phyloP scores from a whole-genome alignment of 2,113 vertebrate genomes.

The Isichthys henryi region DNA sequence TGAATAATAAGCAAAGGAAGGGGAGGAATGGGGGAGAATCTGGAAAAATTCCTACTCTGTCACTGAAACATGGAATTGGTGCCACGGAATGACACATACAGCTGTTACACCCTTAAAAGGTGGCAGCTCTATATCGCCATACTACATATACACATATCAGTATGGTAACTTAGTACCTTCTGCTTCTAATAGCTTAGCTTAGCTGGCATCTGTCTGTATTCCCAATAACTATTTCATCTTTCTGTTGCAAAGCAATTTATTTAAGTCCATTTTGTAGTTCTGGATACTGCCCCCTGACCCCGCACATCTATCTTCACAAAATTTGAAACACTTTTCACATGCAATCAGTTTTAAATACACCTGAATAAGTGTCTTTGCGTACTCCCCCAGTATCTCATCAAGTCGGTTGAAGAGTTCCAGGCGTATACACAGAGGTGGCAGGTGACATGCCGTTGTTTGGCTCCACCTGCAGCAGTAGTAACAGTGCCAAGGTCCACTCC shows the following conservation, averaged over 20 bases:
- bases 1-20: not conserved
- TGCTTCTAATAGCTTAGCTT: not conserved
- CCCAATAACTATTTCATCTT: not conserved
- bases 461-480: not conserved
- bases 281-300: not conserved
- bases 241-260: not conserved
- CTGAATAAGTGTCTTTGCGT: not conserved
- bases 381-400: not conserved
- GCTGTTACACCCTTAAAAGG: not conserved
- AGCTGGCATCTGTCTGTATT: not conserved
- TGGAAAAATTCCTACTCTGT: not conserved
- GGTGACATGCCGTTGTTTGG: not conserved
- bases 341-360: not conserved
- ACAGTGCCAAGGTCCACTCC: not conserved
- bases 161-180: not conserved
- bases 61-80: not conserved
- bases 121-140: not conserved
- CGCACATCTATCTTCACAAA: not conserved
- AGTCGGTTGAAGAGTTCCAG: not conserved
- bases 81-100: not conserved
- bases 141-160: not conserved
- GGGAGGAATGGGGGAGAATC: not conserved
- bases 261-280: not conserved
- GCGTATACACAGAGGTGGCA: not conserved
- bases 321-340: not conserved